A percentile compares a stretch with the other conserved stretches of the same genome.
Evolutionary conservation across 2,888 invertebrate species (phyloP).

Genomic region (Trissolcus japonicus): DNA sequence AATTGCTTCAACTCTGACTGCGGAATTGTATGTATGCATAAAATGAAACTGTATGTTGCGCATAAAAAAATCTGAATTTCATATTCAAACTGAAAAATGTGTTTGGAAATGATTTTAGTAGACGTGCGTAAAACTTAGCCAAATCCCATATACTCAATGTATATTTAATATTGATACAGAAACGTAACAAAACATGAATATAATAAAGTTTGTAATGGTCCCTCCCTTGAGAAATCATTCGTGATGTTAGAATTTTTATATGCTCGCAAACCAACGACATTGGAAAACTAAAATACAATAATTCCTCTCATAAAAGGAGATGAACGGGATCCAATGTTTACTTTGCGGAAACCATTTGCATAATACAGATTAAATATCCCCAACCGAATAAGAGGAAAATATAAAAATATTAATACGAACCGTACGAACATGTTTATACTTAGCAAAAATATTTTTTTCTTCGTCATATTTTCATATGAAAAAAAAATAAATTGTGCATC

Average conservation of each 20-base stretch:
- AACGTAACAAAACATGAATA: constrained; percentile 11
- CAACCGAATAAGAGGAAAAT: too few species aligned
- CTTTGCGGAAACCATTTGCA: too few species aligned
- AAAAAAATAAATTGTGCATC: too few species aligned
- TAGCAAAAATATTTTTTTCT: too few species aligned
- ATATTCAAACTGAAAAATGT: background rate
- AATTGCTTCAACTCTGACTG: background rate
- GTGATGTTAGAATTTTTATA: constrained; percentile 7
- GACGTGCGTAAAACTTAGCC: constrained; percentile 5
- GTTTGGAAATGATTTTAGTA: background rate
- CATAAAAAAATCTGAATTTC: background rate
- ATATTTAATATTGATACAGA: constrained; percentile 13
- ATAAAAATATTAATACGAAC: too few species aligned
- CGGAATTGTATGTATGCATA: background rate
- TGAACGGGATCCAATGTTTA: too few species aligned
- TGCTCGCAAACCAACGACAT: too few species aligned
- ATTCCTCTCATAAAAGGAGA: too few species aligned
- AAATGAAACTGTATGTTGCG: background rate
- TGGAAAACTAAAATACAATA: too few species aligned
- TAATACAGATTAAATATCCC: too few species aligned
- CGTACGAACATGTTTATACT: too few species aligned
- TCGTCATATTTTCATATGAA: too few species aligned
- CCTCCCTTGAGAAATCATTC: constrained; percentile 18
- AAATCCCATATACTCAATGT: background rate
- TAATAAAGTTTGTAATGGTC: constrained; percentile 28